phyloP scores from a whole-genome alignment of 2,797 vertebrate species.

The Sylvia borin region DNA sequence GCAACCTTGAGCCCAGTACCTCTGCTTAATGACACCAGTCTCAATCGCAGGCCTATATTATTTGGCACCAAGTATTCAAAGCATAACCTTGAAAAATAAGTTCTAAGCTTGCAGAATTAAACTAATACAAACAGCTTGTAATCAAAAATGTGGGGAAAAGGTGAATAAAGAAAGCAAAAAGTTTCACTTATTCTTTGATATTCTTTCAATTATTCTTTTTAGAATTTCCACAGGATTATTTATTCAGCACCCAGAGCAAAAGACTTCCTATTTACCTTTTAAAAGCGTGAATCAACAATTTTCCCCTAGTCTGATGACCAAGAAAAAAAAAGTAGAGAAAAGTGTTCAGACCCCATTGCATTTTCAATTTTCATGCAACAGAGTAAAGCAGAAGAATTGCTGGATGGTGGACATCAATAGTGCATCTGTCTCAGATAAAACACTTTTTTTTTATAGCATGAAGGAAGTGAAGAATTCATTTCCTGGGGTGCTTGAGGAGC shows the following conservation, averaged over 20 bases:
- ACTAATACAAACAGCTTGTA: background rate
- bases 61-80: background rate
- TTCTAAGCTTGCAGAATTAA: background rate
- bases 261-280: background rate
- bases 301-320: background rate
- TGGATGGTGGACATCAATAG: background rate
- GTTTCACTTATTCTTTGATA: background rate
- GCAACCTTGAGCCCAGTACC: background rate
- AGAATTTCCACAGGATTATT: background rate
- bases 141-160: background rate
- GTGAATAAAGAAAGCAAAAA: background rate
- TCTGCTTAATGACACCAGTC: background rate
- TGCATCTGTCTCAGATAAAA: background rate
- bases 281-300: background rate
- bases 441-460: background rate
- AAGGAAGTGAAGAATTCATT: background rate
- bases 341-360: background rate
- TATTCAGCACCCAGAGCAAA: background rate
- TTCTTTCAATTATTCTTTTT: background rate
- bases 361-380: background rate
- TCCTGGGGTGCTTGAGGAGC: background rate
- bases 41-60: background rate
- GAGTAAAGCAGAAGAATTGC: background rate
- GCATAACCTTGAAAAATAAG: background rate
- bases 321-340: background rate